Conservation (phyloP, 1,140 invertebrate genomes). For the roundworm (Caenorhabditis elegans) region DNA sequence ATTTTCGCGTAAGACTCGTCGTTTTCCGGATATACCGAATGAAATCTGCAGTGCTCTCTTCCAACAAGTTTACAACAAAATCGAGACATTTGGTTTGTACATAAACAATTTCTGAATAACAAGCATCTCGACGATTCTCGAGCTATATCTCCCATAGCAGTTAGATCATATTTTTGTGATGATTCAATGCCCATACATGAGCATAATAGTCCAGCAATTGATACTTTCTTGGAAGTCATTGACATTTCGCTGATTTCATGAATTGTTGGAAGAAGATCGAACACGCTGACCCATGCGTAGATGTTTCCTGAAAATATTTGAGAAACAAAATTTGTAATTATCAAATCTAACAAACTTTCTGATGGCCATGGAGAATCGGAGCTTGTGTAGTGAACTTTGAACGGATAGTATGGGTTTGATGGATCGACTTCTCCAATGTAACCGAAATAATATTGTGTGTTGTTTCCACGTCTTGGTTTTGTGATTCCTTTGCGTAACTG, state of each 20-base stretch:
- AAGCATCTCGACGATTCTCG: neutral
- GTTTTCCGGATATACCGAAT: neutral
- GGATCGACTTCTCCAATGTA: neutral
- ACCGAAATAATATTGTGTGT: neutral
- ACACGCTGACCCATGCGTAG: slow-evolving; percentile 9
- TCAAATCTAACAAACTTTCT: neutral
- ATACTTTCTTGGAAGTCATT: neutral
- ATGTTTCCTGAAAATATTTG: neutral
- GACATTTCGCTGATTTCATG: neutral
- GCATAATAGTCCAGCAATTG: neutral
- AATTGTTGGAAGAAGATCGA: slow-evolving; percentile 2
- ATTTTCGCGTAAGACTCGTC: slow-evolving; percentile 17
- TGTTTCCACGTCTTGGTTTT: neutral
- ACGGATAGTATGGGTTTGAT: neutral
- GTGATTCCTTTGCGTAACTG: slow-evolving; percentile 26
- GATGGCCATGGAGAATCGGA: neutral
- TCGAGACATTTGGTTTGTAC: slow-evolving; percentile 3
- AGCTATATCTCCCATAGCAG: neutral
- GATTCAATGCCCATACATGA: neutral
- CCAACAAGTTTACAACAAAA: neutral
- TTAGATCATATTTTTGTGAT: neutral
- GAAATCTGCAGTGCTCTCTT: neutral
- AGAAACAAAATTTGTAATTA: neutral
- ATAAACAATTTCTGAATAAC: slow-evolving; percentile 18
- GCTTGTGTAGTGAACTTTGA: slow-evolving; percentile 25